Percentiles rank a stretch among this genome's conserved stretches.
phyloP scores from a whole-genome alignment of 2,113 vertebrate genomes.

The Calyptommatus sinebrachiatus region DNA sequence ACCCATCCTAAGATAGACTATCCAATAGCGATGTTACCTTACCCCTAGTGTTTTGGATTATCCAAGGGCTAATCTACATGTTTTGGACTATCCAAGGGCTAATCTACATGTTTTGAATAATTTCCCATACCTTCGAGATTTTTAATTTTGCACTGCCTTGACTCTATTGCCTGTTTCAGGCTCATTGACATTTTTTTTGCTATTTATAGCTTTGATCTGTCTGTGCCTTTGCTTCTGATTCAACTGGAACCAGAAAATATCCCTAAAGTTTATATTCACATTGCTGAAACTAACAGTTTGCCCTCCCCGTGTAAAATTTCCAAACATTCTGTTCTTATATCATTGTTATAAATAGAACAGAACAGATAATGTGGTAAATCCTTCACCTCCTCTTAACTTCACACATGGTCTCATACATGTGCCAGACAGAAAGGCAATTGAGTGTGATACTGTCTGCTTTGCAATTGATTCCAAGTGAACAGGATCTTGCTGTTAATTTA shows the following conservation, averaged over 20 bases:
- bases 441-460: not conserved
- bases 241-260: not conserved
- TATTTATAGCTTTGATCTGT: not conserved
- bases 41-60: too few relatives aligned
- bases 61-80: too few relatives aligned
- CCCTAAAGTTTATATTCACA: not conserved
- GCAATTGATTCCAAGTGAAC: not conserved
- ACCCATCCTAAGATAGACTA: too few relatives aligned
- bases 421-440: not conserved
- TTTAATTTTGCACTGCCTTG: not conserved
- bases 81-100: too few relatives aligned
- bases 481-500: not conserved
- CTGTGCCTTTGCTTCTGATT: not conserved
- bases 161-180: not conserved
- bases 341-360: slow-evolving; percentile 9
- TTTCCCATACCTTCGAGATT: not conserved
- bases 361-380: not conserved
- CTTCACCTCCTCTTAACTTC: not conserved
- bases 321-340: not conserved
- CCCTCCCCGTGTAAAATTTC: not conserved
- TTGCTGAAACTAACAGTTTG: too few relatives aligned
- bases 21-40: too few relatives aligned
- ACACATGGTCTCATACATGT: not conserved
- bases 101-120: not conserved
- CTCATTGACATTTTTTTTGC: not conserved